These are phyloP conservation scores for Caretta caretta DNA, from an alignment of 2,113 vertebrate genomes.

Conservation along the genomic window DNA sequence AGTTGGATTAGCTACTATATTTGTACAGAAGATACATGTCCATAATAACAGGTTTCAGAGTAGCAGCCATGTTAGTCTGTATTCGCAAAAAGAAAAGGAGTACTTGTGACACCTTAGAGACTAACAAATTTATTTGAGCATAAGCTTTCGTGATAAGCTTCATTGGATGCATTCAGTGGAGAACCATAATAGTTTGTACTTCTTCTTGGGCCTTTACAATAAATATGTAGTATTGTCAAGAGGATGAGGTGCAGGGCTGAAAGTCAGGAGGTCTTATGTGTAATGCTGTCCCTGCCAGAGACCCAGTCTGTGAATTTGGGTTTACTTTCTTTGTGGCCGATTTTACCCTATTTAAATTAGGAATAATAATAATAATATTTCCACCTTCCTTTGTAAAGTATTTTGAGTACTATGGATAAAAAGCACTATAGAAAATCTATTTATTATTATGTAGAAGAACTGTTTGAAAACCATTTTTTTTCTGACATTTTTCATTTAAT, in stretches of 20 bases:
- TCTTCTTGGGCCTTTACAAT: background rate
- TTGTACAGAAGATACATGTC: background rate
- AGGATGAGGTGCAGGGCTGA: background rate
- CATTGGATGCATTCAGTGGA: too few relatives aligned
- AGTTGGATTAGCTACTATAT: background rate
- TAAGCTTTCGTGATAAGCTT: too few relatives aligned
- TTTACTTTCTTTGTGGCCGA: too few relatives aligned
- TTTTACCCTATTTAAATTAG: background rate
- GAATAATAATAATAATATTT: background rate
- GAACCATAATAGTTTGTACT: background rate
- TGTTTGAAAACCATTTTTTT: background rate
- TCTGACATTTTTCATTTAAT: background rate
- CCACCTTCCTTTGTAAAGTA: constrained; percentile 1
- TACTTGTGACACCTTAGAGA: too few relatives aligned
- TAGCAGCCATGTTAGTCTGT: too few relatives aligned
- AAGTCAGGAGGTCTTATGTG: constrained; percentile 11
- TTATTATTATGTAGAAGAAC: constrained; percentile 20
- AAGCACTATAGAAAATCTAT: background rate
- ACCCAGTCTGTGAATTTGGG: background rate
- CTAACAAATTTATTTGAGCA: too few relatives aligned
- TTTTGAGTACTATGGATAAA: background rate
- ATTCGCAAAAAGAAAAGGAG: too few relatives aligned
- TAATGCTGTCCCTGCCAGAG: background rate
- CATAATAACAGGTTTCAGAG: background rate
- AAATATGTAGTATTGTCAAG: background rate